Evolutionary conservation across 1,140 invertebrate species (phyloP), one percentile per base, ranked within the genome.

Genomic region (Halotydeus destructor): DNA sequence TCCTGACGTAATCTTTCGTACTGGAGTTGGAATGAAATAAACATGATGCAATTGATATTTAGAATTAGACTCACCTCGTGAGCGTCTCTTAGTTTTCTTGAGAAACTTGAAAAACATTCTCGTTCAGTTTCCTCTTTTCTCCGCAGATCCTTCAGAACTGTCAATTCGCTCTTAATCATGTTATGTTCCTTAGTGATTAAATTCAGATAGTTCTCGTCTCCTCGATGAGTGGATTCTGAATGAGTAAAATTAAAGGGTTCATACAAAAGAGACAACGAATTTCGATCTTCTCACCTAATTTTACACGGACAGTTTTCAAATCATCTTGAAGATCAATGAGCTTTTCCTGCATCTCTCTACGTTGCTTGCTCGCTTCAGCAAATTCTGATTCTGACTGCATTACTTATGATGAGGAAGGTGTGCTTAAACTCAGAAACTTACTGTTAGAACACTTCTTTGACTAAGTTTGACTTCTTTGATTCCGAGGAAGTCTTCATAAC

Each of bases 171-270:
- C 28, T 43, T 43, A 22, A 41, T 43, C 14, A 43, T 12, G 5
- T 43, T 14, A 24, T 43, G 41, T 25, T 43, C 39, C 12, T 8
- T 44, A n/a, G 41, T 43, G 22, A 43, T 25, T 6, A 43, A 23
- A 4, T n/a, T 8, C 38, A 43, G 9, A 40, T 44, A 43, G n/a
- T 41, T 42, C 18, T 43, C 41, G 24, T n/a, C n/a, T 16, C 25
- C 23, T 9, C 41, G 36, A 6, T 18, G 41, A 5, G 41, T 43
- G n/a, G 18, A n/a, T 16, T 43, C 38, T 40, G 19, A 9, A 11
- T 6, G 9, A 5, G n/a, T n/a, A 5, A 38, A 8, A 18, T 14
- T 8, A 35, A 35, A 14, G 19, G 19, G 11, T 5, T 23, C 19
- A n/a, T 23, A 38, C 8, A 38, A 9, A 38, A 25, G n/a, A 38